Conservation (phyloP, 1,140 invertebrate species). For the Plutomurus gul region DNA sequence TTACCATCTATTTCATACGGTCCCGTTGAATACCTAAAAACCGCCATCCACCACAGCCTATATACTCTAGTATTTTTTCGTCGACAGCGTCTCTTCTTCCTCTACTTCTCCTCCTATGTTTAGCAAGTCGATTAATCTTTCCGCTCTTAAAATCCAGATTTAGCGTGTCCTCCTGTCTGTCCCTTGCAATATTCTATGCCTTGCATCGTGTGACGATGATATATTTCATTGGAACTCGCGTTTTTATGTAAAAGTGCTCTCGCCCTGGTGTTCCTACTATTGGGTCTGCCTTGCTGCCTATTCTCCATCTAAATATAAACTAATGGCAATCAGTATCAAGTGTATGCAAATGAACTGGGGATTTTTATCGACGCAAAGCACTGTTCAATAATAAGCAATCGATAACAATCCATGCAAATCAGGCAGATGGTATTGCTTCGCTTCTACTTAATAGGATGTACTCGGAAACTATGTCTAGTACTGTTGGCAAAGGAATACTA, state of each 20-base stretch:
- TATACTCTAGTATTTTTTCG: too few relatives aligned
- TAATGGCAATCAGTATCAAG: background rate
- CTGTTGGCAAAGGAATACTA: too few relatives aligned
- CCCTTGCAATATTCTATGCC: background rate
- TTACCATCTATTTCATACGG: too few relatives aligned
- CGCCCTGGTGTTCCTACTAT: too few relatives aligned
- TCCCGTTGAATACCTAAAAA: background rate
- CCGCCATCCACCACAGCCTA: background rate
- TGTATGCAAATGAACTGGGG: too few relatives aligned
- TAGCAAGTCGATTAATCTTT: slow-evolving; percentile 16
- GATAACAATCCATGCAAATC: too few relatives aligned
- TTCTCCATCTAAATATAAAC: slow-evolving; percentile 17
- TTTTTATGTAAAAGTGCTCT: background rate
- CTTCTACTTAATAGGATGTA: too few relatives aligned
- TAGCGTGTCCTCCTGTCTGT: background rate
- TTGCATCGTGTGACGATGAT: slow-evolving; percentile 6
- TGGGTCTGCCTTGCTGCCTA: too few relatives aligned
- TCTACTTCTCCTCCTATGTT: background rate
- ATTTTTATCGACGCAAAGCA: too few relatives aligned
- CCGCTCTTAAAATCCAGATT: slow-evolving; percentile 16
- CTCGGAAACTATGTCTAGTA: too few relatives aligned
- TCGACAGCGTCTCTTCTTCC: background rate
- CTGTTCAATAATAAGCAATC: too few relatives aligned
- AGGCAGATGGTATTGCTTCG: too few relatives aligned
- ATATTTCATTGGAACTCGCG: background rate